phyloP scores from a whole-genome alignment of 2,888 invertebrate species.

The Nomada lathburiana region DNA sequence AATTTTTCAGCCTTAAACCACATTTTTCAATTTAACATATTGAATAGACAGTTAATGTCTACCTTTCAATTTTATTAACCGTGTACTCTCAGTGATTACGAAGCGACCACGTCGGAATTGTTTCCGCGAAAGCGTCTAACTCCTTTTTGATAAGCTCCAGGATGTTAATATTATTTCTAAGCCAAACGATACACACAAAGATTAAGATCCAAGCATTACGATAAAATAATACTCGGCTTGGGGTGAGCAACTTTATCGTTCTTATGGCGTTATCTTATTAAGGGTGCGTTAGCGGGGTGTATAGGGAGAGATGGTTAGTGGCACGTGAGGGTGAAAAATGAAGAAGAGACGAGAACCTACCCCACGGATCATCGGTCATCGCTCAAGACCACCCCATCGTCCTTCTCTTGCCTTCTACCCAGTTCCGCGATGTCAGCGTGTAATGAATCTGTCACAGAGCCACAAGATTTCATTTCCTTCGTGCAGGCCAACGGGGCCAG shows the following conservation, averaged over 20 bases:
- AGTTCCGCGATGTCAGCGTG: slow-evolving; percentile 58
- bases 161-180: slow-evolving; percentile 4
- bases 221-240: slow-evolving; percentile 53
- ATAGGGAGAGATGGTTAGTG: slow-evolving; percentile 46
- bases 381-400: slow-evolving; percentile 65
- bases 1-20: too few species aligned
- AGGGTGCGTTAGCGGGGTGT: slow-evolving; percentile 53
- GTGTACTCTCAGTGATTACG: background rate
- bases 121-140: background rate
- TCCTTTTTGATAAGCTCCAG: background rate
- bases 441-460: slow-evolving; percentile 72
- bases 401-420: slow-evolving; percentile 41
- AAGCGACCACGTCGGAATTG: background rate
- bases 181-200: slow-evolving; percentile 34
- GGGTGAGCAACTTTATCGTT: slow-evolving; percentile 54
- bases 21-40: too few species aligned
- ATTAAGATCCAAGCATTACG: slow-evolving; percentile 60
- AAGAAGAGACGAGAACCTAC: slow-evolving; percentile 80
- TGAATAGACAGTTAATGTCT: too few species aligned
- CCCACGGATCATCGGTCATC: slow-evolving; percentile 81
- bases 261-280: slow-evolving; percentile 73
- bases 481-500: slow-evolving; percentile 25
- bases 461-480: slow-evolving; percentile 70
- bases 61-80: background rate
- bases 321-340: slow-evolving; percentile 77